These are phyloP conservation scores for Prunella strophiata DNA, from an alignment of 2,797 vertebrate genomes.

Conservation along the genomic window DNA sequence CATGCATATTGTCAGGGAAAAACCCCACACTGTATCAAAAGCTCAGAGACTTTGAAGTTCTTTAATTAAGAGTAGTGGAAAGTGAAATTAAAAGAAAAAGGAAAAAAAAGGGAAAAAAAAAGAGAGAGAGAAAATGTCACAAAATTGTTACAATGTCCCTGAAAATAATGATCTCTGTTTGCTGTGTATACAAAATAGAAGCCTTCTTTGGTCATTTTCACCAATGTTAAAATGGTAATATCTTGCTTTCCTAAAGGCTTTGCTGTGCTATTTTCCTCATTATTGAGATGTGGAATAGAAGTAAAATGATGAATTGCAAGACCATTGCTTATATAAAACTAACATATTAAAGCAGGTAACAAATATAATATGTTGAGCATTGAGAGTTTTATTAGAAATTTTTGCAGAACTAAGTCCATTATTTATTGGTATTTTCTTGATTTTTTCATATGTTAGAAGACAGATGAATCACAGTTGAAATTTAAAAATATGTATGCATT, in stretches of 20 bases:
- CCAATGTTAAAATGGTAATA: background rate
- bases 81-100: background rate
- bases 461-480: background rate
- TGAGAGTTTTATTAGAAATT: background rate
- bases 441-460: background rate
- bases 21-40: background rate
- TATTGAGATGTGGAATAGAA: background rate
- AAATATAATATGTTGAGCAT: background rate
- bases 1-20: background rate
- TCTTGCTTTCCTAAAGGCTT: background rate
- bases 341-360: background rate
- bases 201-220: background rate
- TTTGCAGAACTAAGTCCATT: background rate
- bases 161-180: background rate
- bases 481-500: constrained; percentile 14
- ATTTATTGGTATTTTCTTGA: background rate
- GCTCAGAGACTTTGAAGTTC: background rate
- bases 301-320: background rate
- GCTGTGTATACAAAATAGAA: background rate
- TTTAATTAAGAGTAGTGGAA: background rate
- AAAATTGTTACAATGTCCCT: background rate
- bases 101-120: background rate
- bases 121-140: background rate
- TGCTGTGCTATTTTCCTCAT: background rate
- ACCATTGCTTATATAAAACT: background rate